Evolutionary conservation across 2,888 invertebrate genomes (phyloP).

Genomic region (Teleogryllus oceanicus): DNA sequence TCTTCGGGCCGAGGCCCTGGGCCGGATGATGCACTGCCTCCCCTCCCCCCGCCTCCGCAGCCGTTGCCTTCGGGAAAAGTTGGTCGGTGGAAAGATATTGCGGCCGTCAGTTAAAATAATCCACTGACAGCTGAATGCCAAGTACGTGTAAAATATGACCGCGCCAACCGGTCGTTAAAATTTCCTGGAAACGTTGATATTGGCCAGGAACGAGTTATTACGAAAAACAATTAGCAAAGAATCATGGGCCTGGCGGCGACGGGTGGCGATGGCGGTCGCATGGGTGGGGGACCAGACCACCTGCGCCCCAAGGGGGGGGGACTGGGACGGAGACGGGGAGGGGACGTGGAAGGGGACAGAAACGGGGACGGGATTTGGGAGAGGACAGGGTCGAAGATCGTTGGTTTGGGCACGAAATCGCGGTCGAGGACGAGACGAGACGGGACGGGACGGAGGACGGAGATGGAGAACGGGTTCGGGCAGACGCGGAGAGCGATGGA

Average conservation of each 20-base stretch:
- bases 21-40: not conserved
- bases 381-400: not conserved
- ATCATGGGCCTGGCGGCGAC: not conserved
- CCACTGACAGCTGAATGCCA: slow-evolving; percentile 9
- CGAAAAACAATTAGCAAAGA: not conserved
- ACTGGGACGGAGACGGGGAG: not conserved
- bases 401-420: too few species aligned
- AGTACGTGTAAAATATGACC: not conserved
- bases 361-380: not conserved
- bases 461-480: not conserved
- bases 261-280: not conserved
- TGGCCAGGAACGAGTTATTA: slow-evolving; percentile 18
- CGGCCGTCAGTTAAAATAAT: not conserved
- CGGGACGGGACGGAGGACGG: not conserved
- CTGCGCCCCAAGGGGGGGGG: not conserved
- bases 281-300: too few species aligned
- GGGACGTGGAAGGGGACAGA: not conserved
- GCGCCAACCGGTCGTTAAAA: slow-evolving; percentile 4
- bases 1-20: not conserved
- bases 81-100: not conserved
- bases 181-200: not conserved
- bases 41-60: not conserved
- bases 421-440: too few species aligned
- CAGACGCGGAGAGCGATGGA: too few species aligned
- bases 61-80: not conserved